Evolutionary conservation across 2,888 invertebrate species (phyloP).

Genomic region (Patella caerulea): DNA sequence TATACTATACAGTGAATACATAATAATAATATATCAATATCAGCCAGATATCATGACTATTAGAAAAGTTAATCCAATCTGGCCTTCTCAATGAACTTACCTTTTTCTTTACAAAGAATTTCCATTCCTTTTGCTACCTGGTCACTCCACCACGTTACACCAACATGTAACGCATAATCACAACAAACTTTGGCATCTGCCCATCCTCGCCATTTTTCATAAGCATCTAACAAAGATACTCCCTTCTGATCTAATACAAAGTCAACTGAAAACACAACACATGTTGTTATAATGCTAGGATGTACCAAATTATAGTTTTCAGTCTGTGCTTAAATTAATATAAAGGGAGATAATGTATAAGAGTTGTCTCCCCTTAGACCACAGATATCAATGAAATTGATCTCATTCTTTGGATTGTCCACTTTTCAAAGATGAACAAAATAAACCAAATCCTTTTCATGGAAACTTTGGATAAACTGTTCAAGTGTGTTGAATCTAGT

Average conservation of each 20-base stretch:
- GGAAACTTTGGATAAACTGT: no score
- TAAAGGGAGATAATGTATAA: background rate
- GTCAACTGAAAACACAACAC: constrained; percentile 80
- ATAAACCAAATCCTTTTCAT: no score
- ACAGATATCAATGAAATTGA: background rate
- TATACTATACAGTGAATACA: no score
- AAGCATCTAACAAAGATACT: constrained; percentile 90
- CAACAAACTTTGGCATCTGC: constrained; percentile 98
- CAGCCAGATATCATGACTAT: no score
- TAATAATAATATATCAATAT: no score
- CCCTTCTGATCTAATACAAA: constrained; percentile 83
- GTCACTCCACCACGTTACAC: constrained; percentile 88
- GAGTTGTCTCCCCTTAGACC: background rate
- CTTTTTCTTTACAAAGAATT: constrained; percentile 81
- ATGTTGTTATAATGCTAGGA: background rate
- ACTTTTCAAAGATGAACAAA: background rate
- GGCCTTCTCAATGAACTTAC: constrained; percentile 47
- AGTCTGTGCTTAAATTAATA: background rate
- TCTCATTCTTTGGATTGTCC: background rate
- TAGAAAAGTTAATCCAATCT: no score
- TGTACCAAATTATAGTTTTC: background rate
- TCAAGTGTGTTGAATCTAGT: no score
- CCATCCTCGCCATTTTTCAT: constrained; percentile 88
- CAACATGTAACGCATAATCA: constrained; percentile 95
- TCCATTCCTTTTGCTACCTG: constrained; percentile 85